These are phyloP conservation scores for Drosophila paracracens DNA, from an alignment of 2,888 invertebrate species.

Conservation along the genomic window DNA sequence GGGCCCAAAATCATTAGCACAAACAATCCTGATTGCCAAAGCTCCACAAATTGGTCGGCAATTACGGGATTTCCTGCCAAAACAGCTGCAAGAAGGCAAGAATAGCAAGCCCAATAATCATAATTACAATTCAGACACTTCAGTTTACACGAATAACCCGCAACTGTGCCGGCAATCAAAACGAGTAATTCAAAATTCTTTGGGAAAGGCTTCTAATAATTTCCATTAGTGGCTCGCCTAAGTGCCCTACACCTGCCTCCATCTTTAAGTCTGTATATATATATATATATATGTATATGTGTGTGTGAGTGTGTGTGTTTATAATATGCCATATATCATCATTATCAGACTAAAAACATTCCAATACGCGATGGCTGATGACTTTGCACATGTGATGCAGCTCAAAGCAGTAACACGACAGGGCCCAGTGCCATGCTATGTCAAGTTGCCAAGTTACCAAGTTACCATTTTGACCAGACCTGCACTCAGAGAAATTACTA, in stretches of 20 bases:
- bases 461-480: slow-evolving; percentile 3
- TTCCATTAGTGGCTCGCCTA: slow-evolving; percentile 46
- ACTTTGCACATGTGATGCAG: slow-evolving; percentile 79
- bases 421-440: slow-evolving; percentile 27
- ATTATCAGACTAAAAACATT: slow-evolving; percentile 70
- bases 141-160: slow-evolving; percentile 29
- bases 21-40: slow-evolving; percentile 56
- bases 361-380: slow-evolving; percentile 63
- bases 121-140: slow-evolving; percentile 44
- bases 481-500: neutral
- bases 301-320: slow-evolving; percentile 39
- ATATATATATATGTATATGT: neutral
- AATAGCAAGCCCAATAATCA: slow-evolving; percentile 34
- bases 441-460: slow-evolving; percentile 14
- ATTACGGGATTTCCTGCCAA: slow-evolving; percentile 70
- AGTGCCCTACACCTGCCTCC: slow-evolving; percentile 34
- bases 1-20: slow-evolving; percentile 38
- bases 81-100: slow-evolving; percentile 43
- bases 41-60: slow-evolving; percentile 60
- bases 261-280: slow-evolving; percentile 7
- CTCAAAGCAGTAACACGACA: slow-evolving; percentile 52
- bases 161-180: slow-evolving; percentile 41
- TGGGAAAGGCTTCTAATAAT: slow-evolving; percentile 61
- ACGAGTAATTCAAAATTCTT: slow-evolving; percentile 61
- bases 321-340: slow-evolving; percentile 75